Conservation (phyloP, 23 tunicate genomes). For the Ciona savignyi region DNA sequence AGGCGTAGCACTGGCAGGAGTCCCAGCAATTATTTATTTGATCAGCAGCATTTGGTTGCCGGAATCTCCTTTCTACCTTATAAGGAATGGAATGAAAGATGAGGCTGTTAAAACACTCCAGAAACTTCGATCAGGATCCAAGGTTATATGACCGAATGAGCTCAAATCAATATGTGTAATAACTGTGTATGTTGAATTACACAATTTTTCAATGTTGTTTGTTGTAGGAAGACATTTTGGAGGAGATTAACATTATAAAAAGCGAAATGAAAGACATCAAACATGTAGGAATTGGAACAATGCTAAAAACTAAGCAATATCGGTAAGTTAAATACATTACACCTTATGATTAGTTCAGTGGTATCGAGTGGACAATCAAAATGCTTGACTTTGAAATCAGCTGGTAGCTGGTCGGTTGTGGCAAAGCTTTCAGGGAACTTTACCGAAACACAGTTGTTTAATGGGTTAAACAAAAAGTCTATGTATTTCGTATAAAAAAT, state of each 20-base stretch:
- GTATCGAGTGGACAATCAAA: too few species aligned
- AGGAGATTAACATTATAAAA: not conserved
- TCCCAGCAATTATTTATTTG: not conserved
- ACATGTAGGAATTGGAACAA: not conserved
- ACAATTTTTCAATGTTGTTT: too few species aligned
- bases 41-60: not conserved
- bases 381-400: too few species aligned
- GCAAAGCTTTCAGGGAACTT: too few species aligned
- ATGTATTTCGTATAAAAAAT: too few species aligned
- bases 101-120: not conserved
- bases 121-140: not conserved
- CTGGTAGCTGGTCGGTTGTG: too few species aligned
- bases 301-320: not conserved
- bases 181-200: too few species aligned
- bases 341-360: too few species aligned
- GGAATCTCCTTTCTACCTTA: not conserved
- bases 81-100: not conserved
- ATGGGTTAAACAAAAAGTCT: too few species aligned
- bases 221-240: not conserved
- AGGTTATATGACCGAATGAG: too few species aligned
- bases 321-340: not conserved
- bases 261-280: not conserved
- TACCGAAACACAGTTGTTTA: too few species aligned
- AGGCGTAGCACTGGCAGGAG: not conserved
- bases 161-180: too few species aligned